phyloP scores from a whole-genome alignment of 2,113 vertebrate species.

The Calidris pugnax region DNA sequence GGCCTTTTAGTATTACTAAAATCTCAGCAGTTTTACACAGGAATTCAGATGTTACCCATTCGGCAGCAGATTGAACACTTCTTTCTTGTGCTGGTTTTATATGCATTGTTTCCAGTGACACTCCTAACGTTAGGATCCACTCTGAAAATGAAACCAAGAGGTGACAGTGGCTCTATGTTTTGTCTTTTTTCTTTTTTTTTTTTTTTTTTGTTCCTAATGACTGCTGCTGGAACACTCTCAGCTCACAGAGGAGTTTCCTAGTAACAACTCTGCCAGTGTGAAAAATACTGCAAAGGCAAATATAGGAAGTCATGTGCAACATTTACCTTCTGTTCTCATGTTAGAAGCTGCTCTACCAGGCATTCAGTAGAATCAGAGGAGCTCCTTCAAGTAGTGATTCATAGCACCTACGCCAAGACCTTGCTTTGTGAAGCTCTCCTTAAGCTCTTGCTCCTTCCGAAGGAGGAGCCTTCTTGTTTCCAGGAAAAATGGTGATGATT shows the following conservation, averaged over 20 bases:
- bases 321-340: background rate
- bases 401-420: background rate
- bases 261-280: background rate
- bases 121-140: background rate
- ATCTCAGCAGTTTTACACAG: background rate
- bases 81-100: background rate
- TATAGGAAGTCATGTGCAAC: background rate
- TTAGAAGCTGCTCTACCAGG: background rate
- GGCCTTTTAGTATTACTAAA: background rate
- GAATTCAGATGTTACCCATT: background rate
- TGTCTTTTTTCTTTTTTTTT: background rate
- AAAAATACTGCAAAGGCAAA: background rate
- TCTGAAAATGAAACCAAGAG: background rate
- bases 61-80: background rate
- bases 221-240: background rate
- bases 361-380: background rate
- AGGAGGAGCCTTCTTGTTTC: background rate
- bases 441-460: background rate
- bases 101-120: background rate
- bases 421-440: background rate
- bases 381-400: background rate
- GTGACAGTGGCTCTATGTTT: background rate
- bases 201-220: background rate
- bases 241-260: background rate
- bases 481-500: background rate